Base-by-base conservation (phyloP, 2,797 vertebrate species). In the Ibycter americanus region DNA sequence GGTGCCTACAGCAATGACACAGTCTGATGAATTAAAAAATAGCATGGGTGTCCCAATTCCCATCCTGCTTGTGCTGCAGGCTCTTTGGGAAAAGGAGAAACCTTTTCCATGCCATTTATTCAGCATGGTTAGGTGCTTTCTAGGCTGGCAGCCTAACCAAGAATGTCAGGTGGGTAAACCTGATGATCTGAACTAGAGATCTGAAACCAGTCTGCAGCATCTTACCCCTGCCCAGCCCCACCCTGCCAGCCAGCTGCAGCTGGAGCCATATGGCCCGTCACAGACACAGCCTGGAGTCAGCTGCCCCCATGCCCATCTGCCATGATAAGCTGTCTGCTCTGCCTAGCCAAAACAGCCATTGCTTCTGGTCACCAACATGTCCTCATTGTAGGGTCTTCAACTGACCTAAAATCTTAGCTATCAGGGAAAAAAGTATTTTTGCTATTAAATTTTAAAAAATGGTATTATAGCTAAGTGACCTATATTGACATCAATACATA, bases 381-480 rank as follows among this genome's bases (percentile, higher is more conserved):
- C 1, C 5, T 3, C 15, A 0, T 8, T 14, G 32, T 0, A 9
- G 23, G 8, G 25, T 9, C 32, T 31, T 23, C 70, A 16, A 0
- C 49, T 25, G n/a, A 4, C 12, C 21, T 3, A 23, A 47, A 46
- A 7, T 9, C 29, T 19, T 11, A 56, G 13, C 49, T 3, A 20
- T 2, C 11, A 9, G 63, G 47, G 21, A 18, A 44, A 81, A 31
- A 58, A 6, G 2, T 11, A 6, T 8, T n/a, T 51, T 21, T 61
- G 21, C 46, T 26, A 4, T 14, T 31, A 4, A 2, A 2, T 40
- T 59, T 56, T 52, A 67, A 1, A 0, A 27, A 82, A 38, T 7
- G 5, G 4, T 4, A 4, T 47, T 90, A 71, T 34, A 46, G 52
- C 56, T 38, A 31, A 65, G 6, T 23, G 31, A 44, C 44, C 27